Evolutionary conservation across 2,888 invertebrate genomes (phyloP), one percentile per base, ranked within the genome.

Genomic region (Rhogogaster chlorosoma): DNA sequence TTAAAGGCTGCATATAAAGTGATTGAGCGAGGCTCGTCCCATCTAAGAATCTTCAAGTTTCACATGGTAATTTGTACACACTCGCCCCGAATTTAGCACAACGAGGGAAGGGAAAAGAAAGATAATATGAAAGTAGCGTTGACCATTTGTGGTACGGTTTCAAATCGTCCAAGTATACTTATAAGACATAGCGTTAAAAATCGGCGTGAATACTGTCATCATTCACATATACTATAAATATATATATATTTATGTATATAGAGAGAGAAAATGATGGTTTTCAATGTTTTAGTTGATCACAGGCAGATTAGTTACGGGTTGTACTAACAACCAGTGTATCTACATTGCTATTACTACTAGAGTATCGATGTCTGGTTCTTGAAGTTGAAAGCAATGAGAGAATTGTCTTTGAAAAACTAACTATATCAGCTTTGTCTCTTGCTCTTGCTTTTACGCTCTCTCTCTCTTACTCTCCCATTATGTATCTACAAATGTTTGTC

Each of bases 241-340:
- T 42, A 42, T 3, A 26, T 77, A 53, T 61, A n/a, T n/a, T n/a
- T n/a, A n/a, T n/a, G n/a, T n/a, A n/a, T n/a, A n/a, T n/a, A n/a
- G n/a, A n/a, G n/a, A 80, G 22, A 38, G 61, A 80, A 80, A 38
- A 22, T 80, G 49, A 78, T 45, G 77, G 80, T 38, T 57, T 80
- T 36, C 57, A 80, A 57, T 80, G 32, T 61, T 80, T 80, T n/a
- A 80, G 49, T 36, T 38, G 57, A 80, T 80, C 80, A 80, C 57
- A 80, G 57, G 36, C 61, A 22, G 38, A 80, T 80, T 49, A 80
- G 32, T 61, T 61, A 26, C 36, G 36, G 61, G 36, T 38, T 22
- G 15, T 38, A 80, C 36, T 38, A 61, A 38, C 57, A 22, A 61
- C 61, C 61, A 22, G 15, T 32, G 9, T 45, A 42, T 32, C 32